Percentiles rank a stretch among this genome's conserved stretches.
These are phyloP conservation scores for Tringa solitaria DNA, from an alignment of 2,113 vertebrate species.

Conservation along the genomic window DNA sequence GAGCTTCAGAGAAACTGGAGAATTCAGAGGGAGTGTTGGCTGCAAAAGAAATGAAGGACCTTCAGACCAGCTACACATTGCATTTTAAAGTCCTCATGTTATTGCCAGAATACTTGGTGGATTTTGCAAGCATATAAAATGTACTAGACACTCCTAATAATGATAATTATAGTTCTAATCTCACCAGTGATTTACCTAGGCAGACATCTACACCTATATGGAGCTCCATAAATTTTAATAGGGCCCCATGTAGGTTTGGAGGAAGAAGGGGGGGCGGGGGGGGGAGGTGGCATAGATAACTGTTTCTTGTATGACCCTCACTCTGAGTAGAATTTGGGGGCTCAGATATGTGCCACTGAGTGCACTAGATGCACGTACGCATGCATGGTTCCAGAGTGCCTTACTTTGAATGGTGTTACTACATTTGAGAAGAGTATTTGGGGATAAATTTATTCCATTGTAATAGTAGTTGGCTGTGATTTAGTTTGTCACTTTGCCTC, in stretches of 20 bases:
- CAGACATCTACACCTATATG: conserved; percentile 26
- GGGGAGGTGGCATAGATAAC: background rate
- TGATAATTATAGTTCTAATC: conserved; percentile 44
- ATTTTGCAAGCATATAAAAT: conserved; percentile 23
- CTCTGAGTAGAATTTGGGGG: background rate
- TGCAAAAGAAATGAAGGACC: background rate
- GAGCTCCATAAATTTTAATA: conserved; percentile 38
- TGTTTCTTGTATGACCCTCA: background rate
- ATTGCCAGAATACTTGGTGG: background rate
- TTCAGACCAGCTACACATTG: background rate
- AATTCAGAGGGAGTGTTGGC: background rate
- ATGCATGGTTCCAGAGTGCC: background rate
- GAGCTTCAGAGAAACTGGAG: background rate
- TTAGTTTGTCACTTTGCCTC: background rate
- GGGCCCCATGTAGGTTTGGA: background rate
- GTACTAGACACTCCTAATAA: conserved; percentile 45
- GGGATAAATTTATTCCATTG: background rate
- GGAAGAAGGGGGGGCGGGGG: background rate
- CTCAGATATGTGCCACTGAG: fast-evolving
- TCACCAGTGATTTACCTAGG: conserved; percentile 21
- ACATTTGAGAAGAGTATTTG: background rate
- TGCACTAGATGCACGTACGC: fast-evolving
- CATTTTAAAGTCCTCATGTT: background rate
- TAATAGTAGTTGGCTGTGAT: background rate
- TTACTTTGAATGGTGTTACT: background rate